phyloP scores from a whole-genome alignment of 2,797 vertebrate genomes.

The Notolabrus celidotus region DNA sequence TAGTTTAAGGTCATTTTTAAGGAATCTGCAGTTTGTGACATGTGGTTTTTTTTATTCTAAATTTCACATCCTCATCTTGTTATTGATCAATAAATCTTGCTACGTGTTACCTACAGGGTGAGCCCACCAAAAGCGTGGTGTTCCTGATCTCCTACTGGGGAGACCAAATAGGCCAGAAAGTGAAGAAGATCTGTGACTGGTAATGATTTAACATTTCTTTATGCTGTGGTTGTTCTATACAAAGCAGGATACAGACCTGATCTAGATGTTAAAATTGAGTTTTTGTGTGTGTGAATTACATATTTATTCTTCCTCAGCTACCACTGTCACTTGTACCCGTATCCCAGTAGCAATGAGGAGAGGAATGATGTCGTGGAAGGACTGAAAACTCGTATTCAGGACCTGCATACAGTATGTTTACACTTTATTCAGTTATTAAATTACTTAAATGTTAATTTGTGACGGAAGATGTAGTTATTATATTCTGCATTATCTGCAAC shows the following conservation, averaged over 20 bases:
- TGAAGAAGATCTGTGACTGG: constrained; percentile 99
- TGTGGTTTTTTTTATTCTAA: neutral
- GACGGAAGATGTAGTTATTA: neutral
- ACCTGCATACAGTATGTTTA: constrained; percentile 91
- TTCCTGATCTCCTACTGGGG: constrained; percentile 99
- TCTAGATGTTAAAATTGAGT: neutral
- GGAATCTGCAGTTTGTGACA: neutral
- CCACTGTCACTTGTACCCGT: constrained; percentile 97
- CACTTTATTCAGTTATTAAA: neutral
- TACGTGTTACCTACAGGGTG: constrained; percentile 84
- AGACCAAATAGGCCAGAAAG: constrained; percentile 98
- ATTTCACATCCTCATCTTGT: neutral
- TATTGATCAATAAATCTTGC: neutral
- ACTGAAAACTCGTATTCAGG: constrained; percentile 93
- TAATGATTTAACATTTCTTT: constrained; percentile 73
- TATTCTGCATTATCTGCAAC: no score
- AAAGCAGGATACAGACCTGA: neutral
- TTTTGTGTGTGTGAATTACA: constrained; percentile 13
- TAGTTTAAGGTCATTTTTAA: neutral
- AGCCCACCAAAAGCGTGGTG: constrained; percentile 91
- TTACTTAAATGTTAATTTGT: constrained; percentile 14
- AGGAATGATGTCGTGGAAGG: constrained; percentile 90
- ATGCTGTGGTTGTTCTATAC: neutral
- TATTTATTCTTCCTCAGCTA: constrained; percentile 82
- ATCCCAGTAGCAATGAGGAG: constrained; percentile 92